These are phyloP conservation scores for Cephus runcator DNA, from an alignment of 2,888 invertebrate genomes.

Conservation along the genomic window DNA sequence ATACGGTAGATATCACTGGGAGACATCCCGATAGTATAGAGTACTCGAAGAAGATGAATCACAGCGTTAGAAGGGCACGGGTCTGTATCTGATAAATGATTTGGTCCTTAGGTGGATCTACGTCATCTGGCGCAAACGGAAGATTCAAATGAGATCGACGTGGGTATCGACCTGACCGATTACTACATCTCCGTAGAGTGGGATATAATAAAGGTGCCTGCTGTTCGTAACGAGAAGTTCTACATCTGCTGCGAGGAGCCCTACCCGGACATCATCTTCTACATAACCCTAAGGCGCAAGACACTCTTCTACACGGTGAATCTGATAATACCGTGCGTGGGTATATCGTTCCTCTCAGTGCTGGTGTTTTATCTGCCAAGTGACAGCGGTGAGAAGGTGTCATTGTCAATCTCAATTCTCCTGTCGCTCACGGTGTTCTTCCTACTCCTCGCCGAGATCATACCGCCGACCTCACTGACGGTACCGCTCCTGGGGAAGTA, in stretches of 20 bases:
- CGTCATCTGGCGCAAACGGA: slow-evolving; percentile 88
- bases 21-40: background rate
- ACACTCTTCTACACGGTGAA: slow-evolving; percentile 98
- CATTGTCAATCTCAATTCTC: slow-evolving; percentile 93
- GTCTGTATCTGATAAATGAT: background rate
- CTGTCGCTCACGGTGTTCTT: slow-evolving; percentile 95
- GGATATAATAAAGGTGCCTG: slow-evolving; percentile 96
- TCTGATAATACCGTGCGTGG: slow-evolving; percentile 96
- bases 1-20: slow-evolving; percentile 74
- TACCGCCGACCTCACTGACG: slow-evolving; percentile 92
- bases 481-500: slow-evolving; percentile 93
- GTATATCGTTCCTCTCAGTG: slow-evolving; percentile 95
- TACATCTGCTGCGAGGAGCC: slow-evolving; percentile 98
- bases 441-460: slow-evolving; percentile 91
- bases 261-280: slow-evolving; percentile 97
- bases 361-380: slow-evolving; percentile 97
- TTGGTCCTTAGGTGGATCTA: slow-evolving; percentile 79
- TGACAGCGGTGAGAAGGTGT: slow-evolving; percentile 97
- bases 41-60: slow-evolving; percentile 5
- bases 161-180: slow-evolving; percentile 92
- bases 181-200: slow-evolving; percentile 98
- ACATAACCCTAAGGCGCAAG: slow-evolving; percentile 92
- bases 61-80: background rate
- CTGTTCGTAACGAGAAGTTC: slow-evolving; percentile 89
- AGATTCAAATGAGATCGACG: slow-evolving; percentile 87